Base-by-base conservation (phyloP, 1,140 invertebrate genomes). In the Zeugodacus cucurbitae region DNA sequence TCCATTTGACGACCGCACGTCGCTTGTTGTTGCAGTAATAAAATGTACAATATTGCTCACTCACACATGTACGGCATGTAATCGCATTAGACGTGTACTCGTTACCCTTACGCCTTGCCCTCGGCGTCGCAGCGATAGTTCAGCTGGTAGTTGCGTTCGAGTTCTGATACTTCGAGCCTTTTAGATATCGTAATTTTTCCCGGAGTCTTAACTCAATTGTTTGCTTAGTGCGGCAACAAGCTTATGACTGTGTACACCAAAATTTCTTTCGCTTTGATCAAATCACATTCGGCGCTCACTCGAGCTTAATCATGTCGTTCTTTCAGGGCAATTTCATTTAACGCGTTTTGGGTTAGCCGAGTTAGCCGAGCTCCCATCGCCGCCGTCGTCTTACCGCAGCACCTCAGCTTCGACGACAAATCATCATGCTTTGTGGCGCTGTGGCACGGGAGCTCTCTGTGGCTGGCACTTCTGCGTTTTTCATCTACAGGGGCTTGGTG, bases 301-400 rank as follows among this genome's bases (percentile, higher is more conserved):
- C 59, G 64, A 87, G 58, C 87, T 67, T 41, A 87, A 87, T 87
- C 85, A 86, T 59, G 85, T 58, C 85, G 32, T 58, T 37, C 48
- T 87, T 87, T 88, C 34, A 48, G 86, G 67, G 82, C 86, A 89
- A 89, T 89, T 89, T 82, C 54, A 89, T 87, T 87, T 85, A 89
- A 87, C 74, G 70, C 86, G 86, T 87, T 88, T 88, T 74, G 34
- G 54, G 29, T 88, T 59, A 85, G 70, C 37, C 44, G 8, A n/a
- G n/a, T n/a, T n/a, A n/a, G n/a, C n/a, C 10, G 7, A 34, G 26
- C 48, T 88, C 14, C 34, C 14, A 10, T 48, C 22, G 34, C n/a
- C n/a, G 17, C 2, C 48, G 17, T 11, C 48, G 17, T 11, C 48
- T 54, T 54, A 14, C 48, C 70, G n/a, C 10, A 3, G 20, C 32